A percentile compares a stretch with the other conserved stretches of the same genome.
phyloP scores from a whole-genome alignment of 2,797 vertebrate species.

The Anas georgica region DNA sequence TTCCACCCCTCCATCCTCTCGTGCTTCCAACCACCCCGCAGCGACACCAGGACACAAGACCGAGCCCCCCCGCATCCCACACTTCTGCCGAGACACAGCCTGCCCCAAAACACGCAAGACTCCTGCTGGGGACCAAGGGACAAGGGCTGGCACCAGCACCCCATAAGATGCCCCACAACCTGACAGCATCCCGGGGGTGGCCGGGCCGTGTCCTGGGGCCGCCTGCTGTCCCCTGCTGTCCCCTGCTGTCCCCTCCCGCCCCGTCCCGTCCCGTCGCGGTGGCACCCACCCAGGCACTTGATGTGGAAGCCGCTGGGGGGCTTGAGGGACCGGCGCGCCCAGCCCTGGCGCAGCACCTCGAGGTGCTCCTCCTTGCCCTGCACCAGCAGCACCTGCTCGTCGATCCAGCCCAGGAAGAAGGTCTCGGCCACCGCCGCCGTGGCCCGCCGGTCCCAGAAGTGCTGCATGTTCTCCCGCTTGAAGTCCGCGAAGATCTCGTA shows the following conservation, averaged over 20 bases:
- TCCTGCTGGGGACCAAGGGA: too few species aligned
- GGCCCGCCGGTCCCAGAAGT: slow-evolving; percentile 92
- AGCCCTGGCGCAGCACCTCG: slow-evolving; percentile 92
- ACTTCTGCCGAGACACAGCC: too few species aligned
- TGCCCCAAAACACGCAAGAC: too few species aligned
- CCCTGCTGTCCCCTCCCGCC: background rate
- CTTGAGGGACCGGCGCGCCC: slow-evolving; percentile 91
- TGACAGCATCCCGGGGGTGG: too few species aligned
- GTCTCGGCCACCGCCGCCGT: slow-evolving; percentile 91
- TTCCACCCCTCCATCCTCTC: too few species aligned
- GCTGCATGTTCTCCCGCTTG: slow-evolving; percentile 93
- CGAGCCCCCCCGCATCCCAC: too few species aligned
- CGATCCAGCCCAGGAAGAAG: slow-evolving; percentile 97
- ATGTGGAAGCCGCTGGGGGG: slow-evolving; percentile 93
- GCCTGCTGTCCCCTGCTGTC: too few species aligned
- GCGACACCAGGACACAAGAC: too few species aligned
- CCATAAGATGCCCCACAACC: too few species aligned
- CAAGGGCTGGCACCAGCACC: too few species aligned
- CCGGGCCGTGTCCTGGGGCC: too few species aligned
- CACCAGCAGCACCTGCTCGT: slow-evolving; percentile 94
- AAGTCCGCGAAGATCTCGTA: slow-evolving; percentile 98
- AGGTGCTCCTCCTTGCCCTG: slow-evolving; percentile 95
- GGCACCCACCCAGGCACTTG: slow-evolving; percentile 90
- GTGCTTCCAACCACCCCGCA: too few species aligned
- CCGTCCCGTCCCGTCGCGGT: background rate